Evolutionary conservation across 2,113 vertebrate genomes (phyloP).

Genomic region (Guaruba guarouba): DNA sequence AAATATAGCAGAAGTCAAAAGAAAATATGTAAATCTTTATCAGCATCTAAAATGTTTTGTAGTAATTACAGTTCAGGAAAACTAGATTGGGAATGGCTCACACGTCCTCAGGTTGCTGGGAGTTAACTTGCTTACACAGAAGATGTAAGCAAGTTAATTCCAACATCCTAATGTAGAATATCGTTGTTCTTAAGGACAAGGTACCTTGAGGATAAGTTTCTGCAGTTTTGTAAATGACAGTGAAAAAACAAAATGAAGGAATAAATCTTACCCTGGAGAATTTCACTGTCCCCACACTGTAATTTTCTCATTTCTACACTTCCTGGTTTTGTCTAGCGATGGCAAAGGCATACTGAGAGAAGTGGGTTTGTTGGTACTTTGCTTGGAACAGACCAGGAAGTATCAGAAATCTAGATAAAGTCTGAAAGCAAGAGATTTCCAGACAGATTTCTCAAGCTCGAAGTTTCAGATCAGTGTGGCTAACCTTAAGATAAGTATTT

Average conservation of each 20-base stretch:
- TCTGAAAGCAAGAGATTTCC: not conserved
- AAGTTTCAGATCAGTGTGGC: not conserved
- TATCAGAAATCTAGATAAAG: constrained; percentile 8
- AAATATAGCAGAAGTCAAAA: constrained; percentile 44
- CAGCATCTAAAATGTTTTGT: not conserved
- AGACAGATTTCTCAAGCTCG: not conserved
- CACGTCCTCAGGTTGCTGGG: not conserved
- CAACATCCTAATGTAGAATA: not conserved
- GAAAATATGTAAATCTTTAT: not conserved
- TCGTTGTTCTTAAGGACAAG: not conserved
- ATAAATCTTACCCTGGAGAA: not conserved
- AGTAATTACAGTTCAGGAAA: not conserved
- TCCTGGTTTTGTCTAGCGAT: not conserved
- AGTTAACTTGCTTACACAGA: not conserved
- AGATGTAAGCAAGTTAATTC: not conserved
- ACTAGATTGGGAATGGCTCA: not conserved
- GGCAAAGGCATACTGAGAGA: not conserved
- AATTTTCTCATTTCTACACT: not conserved
- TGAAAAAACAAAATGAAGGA: not conserved
- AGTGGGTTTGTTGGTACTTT: constrained; percentile 8
- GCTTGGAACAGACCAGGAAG: constrained; percentile 11
- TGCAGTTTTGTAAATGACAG: not conserved
- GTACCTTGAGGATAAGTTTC: not conserved
- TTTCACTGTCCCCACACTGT: not conserved
- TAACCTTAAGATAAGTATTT: not conserved